A percentile compares a stretch with the other conserved stretches of the same genome.
Conservation (phyloP, 2,797 vertebrate species). For the Peromyscus melanophrys region DNA sequence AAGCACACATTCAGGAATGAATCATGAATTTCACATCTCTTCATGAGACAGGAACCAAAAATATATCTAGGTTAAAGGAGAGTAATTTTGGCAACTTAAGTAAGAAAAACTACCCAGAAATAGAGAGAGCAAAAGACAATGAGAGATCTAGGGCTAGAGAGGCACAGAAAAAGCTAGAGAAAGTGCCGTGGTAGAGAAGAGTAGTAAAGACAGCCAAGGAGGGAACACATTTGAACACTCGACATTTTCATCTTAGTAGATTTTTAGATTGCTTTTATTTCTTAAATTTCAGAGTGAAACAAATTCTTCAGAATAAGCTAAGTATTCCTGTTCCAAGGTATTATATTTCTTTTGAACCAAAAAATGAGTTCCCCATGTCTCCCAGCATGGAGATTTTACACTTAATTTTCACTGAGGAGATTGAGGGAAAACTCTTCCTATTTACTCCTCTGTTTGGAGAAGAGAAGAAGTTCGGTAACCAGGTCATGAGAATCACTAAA, state of each 20-base stretch:
- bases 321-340: not conserved
- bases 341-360: not conserved
- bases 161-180: not conserved
- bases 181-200: not conserved
- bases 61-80: conserved; percentile 13
- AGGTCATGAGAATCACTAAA: conserved; percentile 42
- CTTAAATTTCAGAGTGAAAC: conserved; percentile 49
- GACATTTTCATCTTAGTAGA: not conserved
- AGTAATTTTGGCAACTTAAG: not conserved
- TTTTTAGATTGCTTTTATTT: conserved; percentile 57
- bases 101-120: not conserved
- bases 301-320: conserved; percentile 43
- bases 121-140: not conserved
- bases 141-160: not conserved
- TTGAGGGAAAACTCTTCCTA: not conserved
- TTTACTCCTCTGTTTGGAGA: not conserved
- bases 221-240: not conserved
- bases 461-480: conserved; percentile 30
- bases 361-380: conserved; percentile 13
- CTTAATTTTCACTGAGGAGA: conserved; percentile 9
- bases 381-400: conserved; percentile 34
- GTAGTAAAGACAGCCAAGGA: not conserved
- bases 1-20: conserved; percentile 22
- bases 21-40: conserved; percentile 6
- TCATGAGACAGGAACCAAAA: conserved; percentile 39